Evolutionary conservation across 2,888 invertebrate genomes (phyloP), one percentile per base, ranked within the genome.

Genomic region (Biston stratarius): DNA sequence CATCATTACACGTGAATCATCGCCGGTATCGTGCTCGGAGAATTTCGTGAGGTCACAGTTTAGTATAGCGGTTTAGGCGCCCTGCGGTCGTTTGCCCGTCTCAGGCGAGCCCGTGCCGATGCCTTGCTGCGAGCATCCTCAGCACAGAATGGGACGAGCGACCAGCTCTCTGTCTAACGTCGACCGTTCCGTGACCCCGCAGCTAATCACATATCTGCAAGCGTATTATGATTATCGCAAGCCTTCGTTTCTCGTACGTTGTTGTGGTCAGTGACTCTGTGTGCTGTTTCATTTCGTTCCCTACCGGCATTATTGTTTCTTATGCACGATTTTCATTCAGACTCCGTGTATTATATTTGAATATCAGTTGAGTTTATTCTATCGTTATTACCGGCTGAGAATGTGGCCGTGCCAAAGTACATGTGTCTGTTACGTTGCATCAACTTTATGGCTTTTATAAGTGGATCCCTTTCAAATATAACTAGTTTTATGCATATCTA

Each of bases 31-130:
- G 91, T 90, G 91, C 89, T 79, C 75, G 78, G 87, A 88, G 91
- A 88, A 92, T 93, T 93, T 93, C 92, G 93, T 92, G 92, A 92
- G 93, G 93, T 93, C 92, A 92, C 91, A 93, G 93, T 92, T 92
- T 92, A 92, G 86, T 92, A 89, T 93, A 92, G 92, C 93, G 93
- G 93, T 91, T 88, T 88, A 87, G 87, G 90, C 88, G 92, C 91
- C 91, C 92, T 89, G 89, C 88, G 91, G 91, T 90, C 90, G 88
- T 91, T 85, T 80, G 86, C 78, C 67, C 67, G 67, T 55, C 55
- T 47, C 51, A 71, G 69, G 87, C 88, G 70, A 77, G 83, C 82
- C 69, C 71, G 79, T 69, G 72, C 72, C 80, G 87, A 85, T 71
- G 69, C 70, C 66, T 61, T 38, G 61, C 47, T 49, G 61, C 63